Percentiles rank a stretch among this genome's conserved stretches.
phyloP scores from a whole-genome alignment of 2,113 vertebrate genomes.

The Petrocephalus zakoni region DNA sequence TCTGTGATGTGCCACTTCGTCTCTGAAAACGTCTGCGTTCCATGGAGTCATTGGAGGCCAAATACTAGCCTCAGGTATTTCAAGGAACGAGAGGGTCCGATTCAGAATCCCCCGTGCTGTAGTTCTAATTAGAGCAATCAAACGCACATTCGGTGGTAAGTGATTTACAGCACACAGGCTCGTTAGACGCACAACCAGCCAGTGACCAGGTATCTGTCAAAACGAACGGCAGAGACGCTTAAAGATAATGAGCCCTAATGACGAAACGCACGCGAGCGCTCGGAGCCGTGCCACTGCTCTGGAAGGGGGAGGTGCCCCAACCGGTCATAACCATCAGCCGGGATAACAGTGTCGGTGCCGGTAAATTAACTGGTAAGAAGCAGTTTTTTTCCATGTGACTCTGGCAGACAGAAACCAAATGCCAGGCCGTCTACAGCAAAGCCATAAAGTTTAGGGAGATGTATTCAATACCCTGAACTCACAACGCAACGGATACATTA shows the following conservation, averaged over 20 bases:
- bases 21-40: neutral
- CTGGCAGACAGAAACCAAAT: neutral
- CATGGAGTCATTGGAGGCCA: neutral
- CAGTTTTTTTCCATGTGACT: neutral
- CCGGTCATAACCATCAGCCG: neutral
- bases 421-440: neutral
- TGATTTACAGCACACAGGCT: neutral
- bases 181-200: neutral
- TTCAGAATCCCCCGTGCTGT: neutral
- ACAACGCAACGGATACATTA: neutral
- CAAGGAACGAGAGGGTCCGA: neutral
- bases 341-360: neutral
- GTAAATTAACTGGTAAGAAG: neutral
- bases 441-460: neutral
- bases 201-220: neutral
- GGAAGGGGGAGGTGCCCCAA: neutral
- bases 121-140: conserved; percentile 1
- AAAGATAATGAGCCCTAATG: neutral
- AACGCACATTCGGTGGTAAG: neutral
- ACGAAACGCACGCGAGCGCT: neutral
- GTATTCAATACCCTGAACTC: neutral
- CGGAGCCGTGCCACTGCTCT: neutral
- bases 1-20: neutral
- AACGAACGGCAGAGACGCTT: neutral
- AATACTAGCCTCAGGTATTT: neutral